Evolutionary conservation across 2,797 vertebrate species (phyloP).

Genomic region (Coregonus sp.): DNA sequence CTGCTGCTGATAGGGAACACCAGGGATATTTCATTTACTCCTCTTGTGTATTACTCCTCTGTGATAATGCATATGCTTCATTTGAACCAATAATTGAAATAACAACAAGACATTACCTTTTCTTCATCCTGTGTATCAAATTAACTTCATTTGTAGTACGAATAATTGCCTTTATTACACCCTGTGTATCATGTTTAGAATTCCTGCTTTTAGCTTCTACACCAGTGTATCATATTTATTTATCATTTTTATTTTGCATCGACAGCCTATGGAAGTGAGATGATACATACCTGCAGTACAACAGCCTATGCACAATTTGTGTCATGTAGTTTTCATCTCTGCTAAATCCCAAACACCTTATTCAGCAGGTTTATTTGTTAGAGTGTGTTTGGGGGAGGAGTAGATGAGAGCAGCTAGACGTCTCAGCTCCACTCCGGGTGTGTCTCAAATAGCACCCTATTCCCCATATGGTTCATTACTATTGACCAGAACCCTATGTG

Average conservation of each 20-base stretch:
- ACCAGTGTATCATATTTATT: conserved; percentile 70
- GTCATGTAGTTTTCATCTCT: conserved; percentile 71
- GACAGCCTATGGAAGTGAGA: background rate
- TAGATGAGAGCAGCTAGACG: no score
- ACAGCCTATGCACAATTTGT: conserved; percentile 67
- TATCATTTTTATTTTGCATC: conserved; percentile 43
- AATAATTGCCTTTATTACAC: conserved; percentile 8
- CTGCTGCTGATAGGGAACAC: conserved; percentile 80
- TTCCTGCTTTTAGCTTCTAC: conserved; percentile 38
- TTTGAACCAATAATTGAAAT: no score
- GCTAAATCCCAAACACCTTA: conserved; percentile 79
- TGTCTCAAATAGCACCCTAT: no score
- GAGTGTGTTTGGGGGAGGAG: conserved; percentile 16
- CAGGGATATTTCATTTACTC: conserved; percentile 73
- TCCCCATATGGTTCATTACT: no score
- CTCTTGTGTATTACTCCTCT: conserved; percentile 50
- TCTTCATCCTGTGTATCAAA: conserved; percentile 14
- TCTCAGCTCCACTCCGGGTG: no score
- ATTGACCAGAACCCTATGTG: conserved; percentile 7
- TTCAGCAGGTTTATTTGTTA: conserved; percentile 75
- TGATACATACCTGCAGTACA: conserved; percentile 41
- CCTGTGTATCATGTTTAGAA: background rate
- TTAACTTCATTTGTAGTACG: conserved; percentile 42
- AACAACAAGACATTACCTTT: no score
- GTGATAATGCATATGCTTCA: conserved; percentile 57